Base-by-base conservation (phyloP, 2,797 vertebrate species). In the Helicolenus hilgendorfi region DNA sequence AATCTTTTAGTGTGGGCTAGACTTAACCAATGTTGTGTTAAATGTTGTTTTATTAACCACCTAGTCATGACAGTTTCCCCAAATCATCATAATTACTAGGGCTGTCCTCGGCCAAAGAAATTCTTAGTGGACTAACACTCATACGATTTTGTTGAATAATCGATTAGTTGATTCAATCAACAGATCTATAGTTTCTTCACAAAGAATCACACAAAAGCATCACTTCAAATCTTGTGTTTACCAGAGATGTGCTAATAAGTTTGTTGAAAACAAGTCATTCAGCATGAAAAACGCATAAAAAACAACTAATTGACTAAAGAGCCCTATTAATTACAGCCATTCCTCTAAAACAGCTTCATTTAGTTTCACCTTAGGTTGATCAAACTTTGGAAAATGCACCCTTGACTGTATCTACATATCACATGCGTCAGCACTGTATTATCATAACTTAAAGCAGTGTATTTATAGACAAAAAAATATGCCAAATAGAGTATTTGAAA, bases 401-500 rank as follows among this genome's bases (percentile, higher is more conserved):
- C 14, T 18, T 20, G 13, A 13, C 29, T 69, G 13, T n/a, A 55
- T 55, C 70, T 73, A 18, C 10, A 62, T 27, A 14, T 41, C 58
- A 31, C 11, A 29, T 22, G 6, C 11, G 15, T 77, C 55, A 20
- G n/a, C 26, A 62, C 15, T 68, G 11, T 33, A 72, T 63, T 24
- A 38, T 60, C 4, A 67, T 22, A n/a, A 58, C 53, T 64, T 65
- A 75, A 26, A 63, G 41, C 56, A 59, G 18, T 29, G 9, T 14
- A 62, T 84, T 75, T 35, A 63, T n/a, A 45, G 27, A 63, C 14
- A 72, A 67, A 41, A 29, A 41, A 41, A 55, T 26, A 83, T 35
- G n/a, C 38, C 15, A 38, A 56, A 24, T 11, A 53, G 4, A 62
- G 70, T 5, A 70, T 56, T 11, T 29, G 31, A 59, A 69, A 26